phyloP scores from a whole-genome alignment of 2,113 vertebrate genomes.

The Mirza zaza region DNA sequence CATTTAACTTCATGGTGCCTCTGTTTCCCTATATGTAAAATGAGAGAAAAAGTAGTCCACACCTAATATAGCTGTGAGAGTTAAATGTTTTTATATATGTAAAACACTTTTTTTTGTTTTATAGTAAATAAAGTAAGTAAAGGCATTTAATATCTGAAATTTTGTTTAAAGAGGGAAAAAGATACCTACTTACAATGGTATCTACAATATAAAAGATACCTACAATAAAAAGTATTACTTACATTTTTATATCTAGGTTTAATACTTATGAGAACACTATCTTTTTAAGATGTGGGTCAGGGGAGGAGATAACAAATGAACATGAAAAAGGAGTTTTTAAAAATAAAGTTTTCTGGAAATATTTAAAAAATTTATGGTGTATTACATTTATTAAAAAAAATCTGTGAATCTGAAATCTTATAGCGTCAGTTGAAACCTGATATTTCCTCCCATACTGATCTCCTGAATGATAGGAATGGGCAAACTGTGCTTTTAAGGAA shows the following conservation, averaged over 20 bases:
- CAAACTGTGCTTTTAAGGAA: not conserved
- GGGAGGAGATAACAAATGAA: not conserved
- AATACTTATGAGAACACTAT: not conserved
- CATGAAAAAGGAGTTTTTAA: not conserved
- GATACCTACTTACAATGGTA: not conserved
- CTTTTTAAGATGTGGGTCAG: not conserved
- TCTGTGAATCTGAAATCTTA: not conserved
- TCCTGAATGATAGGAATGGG: not conserved
- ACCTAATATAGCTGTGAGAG: not conserved
- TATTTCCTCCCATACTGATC: not conserved
- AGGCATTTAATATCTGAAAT: not conserved
- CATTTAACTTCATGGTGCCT: not conserved
- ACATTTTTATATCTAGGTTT: not conserved
- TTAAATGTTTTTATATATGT: not conserved
- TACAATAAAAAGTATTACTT: not conserved
- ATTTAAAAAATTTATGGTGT: not conserved
- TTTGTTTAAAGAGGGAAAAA: not conserved
- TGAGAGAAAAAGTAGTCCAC: not conserved
- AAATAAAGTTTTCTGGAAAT: not conserved
- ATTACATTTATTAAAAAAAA: not conserved
- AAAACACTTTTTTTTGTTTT: too few relatives aligned
- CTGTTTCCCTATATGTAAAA: not conserved
- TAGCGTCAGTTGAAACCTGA: not conserved
- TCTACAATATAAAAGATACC: too few relatives aligned
- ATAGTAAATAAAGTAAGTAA: not conserved